Conservation (phyloP, 2,888 invertebrate species). For the Lycophotia porphyrea region DNA sequence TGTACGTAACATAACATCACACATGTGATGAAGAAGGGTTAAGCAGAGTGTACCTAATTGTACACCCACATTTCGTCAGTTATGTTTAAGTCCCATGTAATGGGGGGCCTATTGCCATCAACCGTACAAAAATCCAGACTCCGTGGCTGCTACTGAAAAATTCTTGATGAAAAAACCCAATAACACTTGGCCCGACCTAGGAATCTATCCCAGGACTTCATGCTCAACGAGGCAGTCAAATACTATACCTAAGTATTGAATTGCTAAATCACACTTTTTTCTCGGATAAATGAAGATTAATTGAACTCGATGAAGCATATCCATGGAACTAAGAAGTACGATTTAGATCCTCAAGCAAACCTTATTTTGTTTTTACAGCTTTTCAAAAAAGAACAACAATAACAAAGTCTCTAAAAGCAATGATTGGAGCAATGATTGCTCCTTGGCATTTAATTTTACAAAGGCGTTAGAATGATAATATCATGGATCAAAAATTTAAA, state of each 20-base stretch:
- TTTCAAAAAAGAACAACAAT: constrained; percentile 6
- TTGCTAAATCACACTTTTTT: background rate
- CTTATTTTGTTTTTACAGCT: background rate
- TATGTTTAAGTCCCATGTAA: background rate
- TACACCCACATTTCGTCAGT: background rate
- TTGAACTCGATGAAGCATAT: background rate
- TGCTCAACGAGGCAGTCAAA: background rate
- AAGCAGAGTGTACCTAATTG: no score
- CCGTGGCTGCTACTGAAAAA: no score
- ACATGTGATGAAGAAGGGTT: no score
- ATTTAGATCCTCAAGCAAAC: background rate
- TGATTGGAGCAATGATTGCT: background rate
- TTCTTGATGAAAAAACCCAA: no score
- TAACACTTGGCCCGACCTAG: no score
- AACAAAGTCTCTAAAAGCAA: background rate
- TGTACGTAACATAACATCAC: no score
- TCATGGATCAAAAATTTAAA: background rate
- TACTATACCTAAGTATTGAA: background rate
- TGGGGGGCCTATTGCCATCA: no score
- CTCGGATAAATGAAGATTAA: background rate
- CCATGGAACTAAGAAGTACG: background rate
- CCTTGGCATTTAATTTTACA: constrained; percentile 23
- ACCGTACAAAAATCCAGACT: no score
- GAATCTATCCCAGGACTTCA: no score
- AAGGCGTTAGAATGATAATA: background rate